Evolutionary conservation across 1,140 invertebrate genomes (phyloP), one percentile per base, ranked within the genome.

Genomic region (Bombus pascuorum): DNA sequence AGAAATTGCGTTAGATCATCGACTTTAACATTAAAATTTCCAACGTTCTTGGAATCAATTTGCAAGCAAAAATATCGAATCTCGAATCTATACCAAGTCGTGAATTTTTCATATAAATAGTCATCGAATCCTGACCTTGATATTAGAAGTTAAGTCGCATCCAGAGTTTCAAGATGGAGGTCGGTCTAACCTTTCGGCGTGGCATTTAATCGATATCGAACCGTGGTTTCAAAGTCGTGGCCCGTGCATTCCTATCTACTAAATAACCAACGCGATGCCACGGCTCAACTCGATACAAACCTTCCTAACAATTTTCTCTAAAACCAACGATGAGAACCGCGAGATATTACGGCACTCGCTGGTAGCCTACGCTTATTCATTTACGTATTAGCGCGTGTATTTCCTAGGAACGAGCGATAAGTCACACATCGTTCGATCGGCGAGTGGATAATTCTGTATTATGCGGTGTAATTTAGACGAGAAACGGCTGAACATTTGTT

Each of bases 181-280:
- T 84, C 59, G 75, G 32, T 53, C 22, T 82, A 79, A 74, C 66
- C 88, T 86, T 86, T 83, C 66, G 12, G 15, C 42, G 57, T 83
- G 87, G 71, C 76, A 86, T 83, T 89, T 81, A 89, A 89, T 89
- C 88, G 81, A 89, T 89, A 89, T 86, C 87, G 80, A 86, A 65
- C 47, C 76, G 77, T 22, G 37, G 80, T 89, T 86, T 89, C 87
- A 89, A 89, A 89, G 88, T 86, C 80, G 74, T 70, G 68, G 39
- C 37, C 34, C 25, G 32, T 79, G 62, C 53, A 42, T 76, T 66
- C 70, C 57, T 47, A 53, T 47, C 42, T 18, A 34, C 22, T 22
- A 66, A 32, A n/a, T n/a, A 62, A 62, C 59, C 1, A 53, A 62
- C 10, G 59, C 59, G 57, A 62, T 28, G 59, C n/a, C 1, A 66